Base-by-base conservation (phyloP, 2,113 vertebrate species). In the human region DNA sequence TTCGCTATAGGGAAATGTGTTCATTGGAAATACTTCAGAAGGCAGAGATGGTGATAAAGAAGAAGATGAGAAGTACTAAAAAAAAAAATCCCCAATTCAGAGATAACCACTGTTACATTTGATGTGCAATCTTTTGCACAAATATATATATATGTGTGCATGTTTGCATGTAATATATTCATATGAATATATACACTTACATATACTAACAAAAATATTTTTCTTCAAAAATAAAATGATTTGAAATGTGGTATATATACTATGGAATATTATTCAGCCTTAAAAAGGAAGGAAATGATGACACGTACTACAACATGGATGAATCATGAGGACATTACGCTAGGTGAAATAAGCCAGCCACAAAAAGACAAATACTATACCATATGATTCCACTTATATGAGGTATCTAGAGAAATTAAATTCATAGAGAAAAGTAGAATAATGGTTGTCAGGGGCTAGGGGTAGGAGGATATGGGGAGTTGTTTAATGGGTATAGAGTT, bases 211-310 rank as follows among this genome's bases (percentile, higher is more conserved):
- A 82, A 35, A 89, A 40, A 52, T 27, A 59, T 73, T 94, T 85
- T 64, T 92, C 61, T 85, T 68, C 40, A 94, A 97, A 88, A 91
- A 18, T 93, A 32, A 92, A 76, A 76, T 89, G 12, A 96, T 80
- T 85, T 93, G 80, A 82, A 68, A 75, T 75, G 27, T 68, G 73
- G 16, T 3, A 35, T 38, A 45, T 40, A 75, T 40, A 90, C 52
- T 48, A 48, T 76, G 8, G 11, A 89, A 55, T 79, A 80, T 64
- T 64, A 87, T 11, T 93, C 18, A 55, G 52, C 52, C 52, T 55
- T 55, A 55, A 55, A 55, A 55, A 55, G 18, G 52, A 55, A 85
- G 22, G 45, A 32, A 70, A 61, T 83, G 61, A 32, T 38, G 57
- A 11, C 25, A 14, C 35, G 38, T 11, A 23, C 25, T 32, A 70